Evolutionary conservation across 2,113 vertebrate species (phyloP).

Genomic region (Drymodes brunneopygia): DNA sequence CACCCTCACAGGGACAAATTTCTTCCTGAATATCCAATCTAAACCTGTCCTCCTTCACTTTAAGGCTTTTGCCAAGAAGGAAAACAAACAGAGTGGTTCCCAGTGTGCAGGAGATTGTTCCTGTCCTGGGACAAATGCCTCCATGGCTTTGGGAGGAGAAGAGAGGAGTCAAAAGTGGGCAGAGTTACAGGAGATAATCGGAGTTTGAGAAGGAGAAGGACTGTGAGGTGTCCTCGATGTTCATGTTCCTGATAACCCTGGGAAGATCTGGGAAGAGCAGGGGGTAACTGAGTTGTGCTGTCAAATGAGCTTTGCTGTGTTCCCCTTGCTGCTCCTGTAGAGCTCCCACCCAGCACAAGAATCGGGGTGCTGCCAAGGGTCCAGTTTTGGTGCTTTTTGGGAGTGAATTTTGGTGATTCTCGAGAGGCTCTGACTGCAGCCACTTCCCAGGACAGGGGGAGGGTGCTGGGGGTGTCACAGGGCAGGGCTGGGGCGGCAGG

Average conservation of each 20-base stretch:
- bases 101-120: not conserved
- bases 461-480: not conserved
- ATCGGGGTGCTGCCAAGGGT: fast-evolving
- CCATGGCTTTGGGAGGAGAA: not conserved
- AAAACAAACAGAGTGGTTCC: not conserved
- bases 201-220: not conserved
- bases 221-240: not conserved
- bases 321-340: not conserved
- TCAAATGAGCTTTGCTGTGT: not conserved
- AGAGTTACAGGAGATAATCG: not conserved
- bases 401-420: fast-evolving
- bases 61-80: not conserved
- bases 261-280: not conserved
- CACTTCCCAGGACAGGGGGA: not conserved
- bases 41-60: not conserved
- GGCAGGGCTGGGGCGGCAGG: not conserved
- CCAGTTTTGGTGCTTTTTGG: fast-evolving
- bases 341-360: not conserved
- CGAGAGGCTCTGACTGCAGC: fast-evolving
- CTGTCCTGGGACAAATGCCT: not conserved
- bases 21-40: not conserved
- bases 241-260: not conserved
- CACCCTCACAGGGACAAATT: not conserved
- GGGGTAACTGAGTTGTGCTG: not conserved
- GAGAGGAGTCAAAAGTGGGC: not conserved